Conservation (phyloP, 2,888 invertebrate species). For the Cabera pusaria region DNA sequence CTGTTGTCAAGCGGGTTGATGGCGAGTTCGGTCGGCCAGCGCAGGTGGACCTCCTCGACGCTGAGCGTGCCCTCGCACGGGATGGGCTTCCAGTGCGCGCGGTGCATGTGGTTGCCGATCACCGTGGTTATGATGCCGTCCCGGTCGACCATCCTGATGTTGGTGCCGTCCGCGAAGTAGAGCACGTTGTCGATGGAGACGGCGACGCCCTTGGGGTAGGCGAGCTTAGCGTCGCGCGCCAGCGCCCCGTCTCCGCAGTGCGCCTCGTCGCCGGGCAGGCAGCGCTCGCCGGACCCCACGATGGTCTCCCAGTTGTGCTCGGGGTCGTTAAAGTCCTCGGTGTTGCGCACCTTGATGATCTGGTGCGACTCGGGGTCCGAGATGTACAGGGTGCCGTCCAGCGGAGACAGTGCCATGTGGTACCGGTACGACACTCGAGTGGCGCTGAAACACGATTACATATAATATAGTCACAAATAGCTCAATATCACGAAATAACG, state of each 20-base stretch:
- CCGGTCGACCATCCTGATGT: constrained; percentile 95
- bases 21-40: constrained; percentile 98
- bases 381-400: constrained; percentile 96
- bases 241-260: constrained; percentile 98
- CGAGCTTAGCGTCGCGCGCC: constrained; percentile 96
- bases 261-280: constrained; percentile 95
- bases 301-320: constrained; percentile 97
- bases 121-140: constrained; percentile 96
- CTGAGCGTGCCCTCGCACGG: constrained; percentile 96
- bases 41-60: constrained; percentile 95
- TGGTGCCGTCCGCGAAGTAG: constrained; percentile 98
- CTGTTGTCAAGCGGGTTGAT: constrained; percentile 97
- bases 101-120: constrained; percentile 96
- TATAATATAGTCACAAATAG: too few species aligned
- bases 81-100: constrained; percentile 96
- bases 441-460: constrained; percentile 89
- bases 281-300: constrained; percentile 97
- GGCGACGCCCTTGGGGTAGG: constrained; percentile 98
- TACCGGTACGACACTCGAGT: constrained; percentile 97
- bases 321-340: constrained; percentile 91
- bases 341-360: constrained; percentile 93
- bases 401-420: constrained; percentile 97
- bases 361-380: constrained; percentile 98
- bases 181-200: constrained; percentile 95
- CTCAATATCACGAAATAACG: too few species aligned